Base-by-base conservation (phyloP, 2,113 vertebrate genomes). In the Mormyrus lacerda region DNA sequence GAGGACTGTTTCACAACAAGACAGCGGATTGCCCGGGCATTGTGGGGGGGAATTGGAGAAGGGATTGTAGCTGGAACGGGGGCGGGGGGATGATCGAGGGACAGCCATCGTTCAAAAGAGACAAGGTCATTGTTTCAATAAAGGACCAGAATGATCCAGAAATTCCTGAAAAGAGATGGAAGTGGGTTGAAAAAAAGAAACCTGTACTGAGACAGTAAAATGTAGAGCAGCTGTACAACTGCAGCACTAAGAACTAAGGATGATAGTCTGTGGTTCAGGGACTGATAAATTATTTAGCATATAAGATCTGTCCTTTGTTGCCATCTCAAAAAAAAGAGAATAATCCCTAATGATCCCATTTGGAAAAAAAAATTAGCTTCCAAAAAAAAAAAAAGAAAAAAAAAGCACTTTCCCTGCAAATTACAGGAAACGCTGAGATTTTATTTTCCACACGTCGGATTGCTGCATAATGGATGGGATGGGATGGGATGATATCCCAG, bases 1-100 rank as follows among this genome's bases (percentile, higher is more conserved):
- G 94, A 95, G 95, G 94, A 95, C 93, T 92, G 93, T 93, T 92
- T 93, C 92, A 94, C 94, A 94, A 94, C 94, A 93, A 94, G 93
- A 92, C 90, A 91, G 93, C 91, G 93, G 92, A 92, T 93, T 93
- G 94, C 93, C 90, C 90, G 89, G 87, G 92, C 92, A 95, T 95
- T 95, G 94, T 95, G 92, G 50, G 48, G 48, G 35, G 85, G 24
- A 53, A 87, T 39, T 35, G 85, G 48, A 55, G 31, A 87, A 87
- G 85, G 50, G 85, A 87, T 21, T 39, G 73, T 79, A 79, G 35
- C 35, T 15, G 4, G 69, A 39, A 0, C 10, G 0, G 61, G 3
- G 10, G n/a, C 9, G n/a, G n/a, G 61, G 61, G 10, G 69, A 6
- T 1, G 58, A 8, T 24, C 31, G 48, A 24, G 73, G 17, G 42